Percentiles rank a stretch among this genome's conserved stretches.
Evolutionary conservation across 2,113 vertebrate genomes (phyloP).

Genomic region (Austrofundulus limnaeus): DNA sequence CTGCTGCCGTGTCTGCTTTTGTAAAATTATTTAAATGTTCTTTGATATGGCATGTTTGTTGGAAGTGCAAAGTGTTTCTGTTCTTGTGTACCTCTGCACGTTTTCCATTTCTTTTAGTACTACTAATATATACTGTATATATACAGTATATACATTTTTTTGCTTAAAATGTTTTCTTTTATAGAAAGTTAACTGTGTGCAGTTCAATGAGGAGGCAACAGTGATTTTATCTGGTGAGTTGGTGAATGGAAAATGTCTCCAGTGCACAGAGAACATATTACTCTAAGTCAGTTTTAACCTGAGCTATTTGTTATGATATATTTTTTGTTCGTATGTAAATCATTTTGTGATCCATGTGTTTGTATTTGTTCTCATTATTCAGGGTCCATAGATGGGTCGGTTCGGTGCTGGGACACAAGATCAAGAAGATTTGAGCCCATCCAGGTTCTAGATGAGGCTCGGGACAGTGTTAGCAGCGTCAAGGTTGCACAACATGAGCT

Average conservation of each 20-base stretch:
- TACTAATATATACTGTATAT: too few relatives aligned
- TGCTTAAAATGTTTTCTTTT: not conserved
- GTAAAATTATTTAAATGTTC: not conserved
- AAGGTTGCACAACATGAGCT: constrained; percentile 87
- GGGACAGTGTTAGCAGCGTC: constrained; percentile 89
- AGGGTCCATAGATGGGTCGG: constrained; percentile 90
- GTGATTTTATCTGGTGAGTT: constrained; percentile 90
- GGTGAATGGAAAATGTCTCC: not conserved
- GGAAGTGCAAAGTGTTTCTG: fast-evolving
- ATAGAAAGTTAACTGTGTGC: constrained; percentile 91
- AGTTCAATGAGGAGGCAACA: constrained; percentile 91
- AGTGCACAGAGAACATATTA: too few relatives aligned
- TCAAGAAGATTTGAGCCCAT: constrained; percentile 85
- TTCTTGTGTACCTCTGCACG: not conserved
- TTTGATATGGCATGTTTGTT: too few relatives aligned
- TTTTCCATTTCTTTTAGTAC: too few relatives aligned
- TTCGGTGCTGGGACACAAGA: constrained; percentile 91
- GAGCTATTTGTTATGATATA: not conserved
- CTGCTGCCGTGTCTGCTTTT: not conserved
- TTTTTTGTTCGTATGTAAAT: not conserved
- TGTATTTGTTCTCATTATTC: not conserved
- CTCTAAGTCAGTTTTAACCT: too few relatives aligned
- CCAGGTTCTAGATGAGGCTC: constrained; percentile 87
- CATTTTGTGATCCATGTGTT: not conserved
- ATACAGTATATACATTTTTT: too few relatives aligned